Evolutionary conservation across 2,888 invertebrate species (phyloP).

Genomic region (Pachymerium ferrugineum): DNA sequence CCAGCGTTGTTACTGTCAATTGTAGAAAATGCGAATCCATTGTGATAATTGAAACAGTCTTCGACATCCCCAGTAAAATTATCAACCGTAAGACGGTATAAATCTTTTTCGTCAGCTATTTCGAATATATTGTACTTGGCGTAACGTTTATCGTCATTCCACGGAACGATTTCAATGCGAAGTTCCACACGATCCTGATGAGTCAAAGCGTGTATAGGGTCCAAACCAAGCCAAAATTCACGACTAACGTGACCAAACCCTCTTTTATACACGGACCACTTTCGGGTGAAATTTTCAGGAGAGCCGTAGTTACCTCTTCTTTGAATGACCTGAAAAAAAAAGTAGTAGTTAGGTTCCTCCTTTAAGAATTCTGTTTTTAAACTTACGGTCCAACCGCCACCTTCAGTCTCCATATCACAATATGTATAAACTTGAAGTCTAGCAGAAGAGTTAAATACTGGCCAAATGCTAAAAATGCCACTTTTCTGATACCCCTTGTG

Average conservation of each 20-base stretch:
- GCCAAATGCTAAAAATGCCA: slow-evolving; percentile 37
- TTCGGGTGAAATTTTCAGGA: slow-evolving; percentile 34
- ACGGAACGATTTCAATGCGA: slow-evolving; percentile 54
- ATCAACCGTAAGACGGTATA: slow-evolving; percentile 5
- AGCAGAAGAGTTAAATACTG: slow-evolving; percentile 29
- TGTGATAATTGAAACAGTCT: slow-evolving; percentile 33
- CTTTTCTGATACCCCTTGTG: slow-evolving; percentile 35
- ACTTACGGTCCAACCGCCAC: slow-evolving; percentile 39
- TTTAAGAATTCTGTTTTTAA: not conserved
- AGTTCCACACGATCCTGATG: slow-evolving; percentile 48
- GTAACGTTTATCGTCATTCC: slow-evolving; percentile 50
- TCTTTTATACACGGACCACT: slow-evolving; percentile 36
- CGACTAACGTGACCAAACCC: slow-evolving; percentile 37
- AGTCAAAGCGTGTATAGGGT: slow-evolving; percentile 42
- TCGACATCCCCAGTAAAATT: slow-evolving; percentile 15
- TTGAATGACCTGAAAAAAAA: slow-evolving; percentile 36
- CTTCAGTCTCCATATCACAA: slow-evolving; percentile 38
- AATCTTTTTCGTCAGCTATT: slow-evolving; percentile 17
- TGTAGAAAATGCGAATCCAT: slow-evolving; percentile 35
- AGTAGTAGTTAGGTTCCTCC: too few species aligned
- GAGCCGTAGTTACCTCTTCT: slow-evolving; percentile 36
- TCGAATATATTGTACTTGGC: slow-evolving; percentile 51
- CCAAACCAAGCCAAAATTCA: slow-evolving; percentile 37
- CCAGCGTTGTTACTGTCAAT: slow-evolving; percentile 35
- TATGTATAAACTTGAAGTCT: slow-evolving; percentile 30